phyloP scores from a whole-genome alignment of 2,888 invertebrate species.

The Leuctra nigra region DNA sequence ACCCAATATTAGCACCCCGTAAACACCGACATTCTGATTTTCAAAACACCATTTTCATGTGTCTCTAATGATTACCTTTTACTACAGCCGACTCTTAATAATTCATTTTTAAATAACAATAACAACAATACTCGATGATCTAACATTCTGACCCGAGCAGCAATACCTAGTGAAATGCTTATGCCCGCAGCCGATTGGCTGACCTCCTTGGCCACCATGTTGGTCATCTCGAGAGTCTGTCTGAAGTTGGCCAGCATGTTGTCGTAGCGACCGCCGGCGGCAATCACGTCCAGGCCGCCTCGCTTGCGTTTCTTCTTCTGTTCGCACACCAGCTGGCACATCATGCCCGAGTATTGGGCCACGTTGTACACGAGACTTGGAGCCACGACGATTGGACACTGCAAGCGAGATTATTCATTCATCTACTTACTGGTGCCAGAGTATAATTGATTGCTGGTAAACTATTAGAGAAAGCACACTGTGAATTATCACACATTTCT shows the following conservation, averaged over 20 bases:
- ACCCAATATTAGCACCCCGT: no score
- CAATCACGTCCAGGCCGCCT: conserved; percentile 61
- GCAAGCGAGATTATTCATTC: no score
- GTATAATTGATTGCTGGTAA: no score
- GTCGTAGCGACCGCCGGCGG: conserved; percentile 88
- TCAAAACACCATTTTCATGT: no score
- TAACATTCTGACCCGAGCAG: neutral
- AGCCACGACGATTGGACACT: conserved; percentile 52
- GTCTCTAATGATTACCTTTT: no score
- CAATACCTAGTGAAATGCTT: conserved; percentile 75
- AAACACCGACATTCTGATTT: no score
- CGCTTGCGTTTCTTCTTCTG: conserved; percentile 48
- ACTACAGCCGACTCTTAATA: neutral
- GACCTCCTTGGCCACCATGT: conserved; percentile 36
- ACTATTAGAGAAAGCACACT: no score
- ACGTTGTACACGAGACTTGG: conserved; percentile 55
- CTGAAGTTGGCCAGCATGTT: conserved; percentile 62
- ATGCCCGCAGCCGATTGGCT: conserved; percentile 68
- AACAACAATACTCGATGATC: no score
- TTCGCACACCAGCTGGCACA: conserved; percentile 60
- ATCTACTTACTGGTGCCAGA: no score
- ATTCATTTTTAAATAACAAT: neutral
- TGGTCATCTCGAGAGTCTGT: conserved; percentile 39
- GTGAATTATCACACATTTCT: no score
- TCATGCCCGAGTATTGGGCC: conserved; percentile 58